phyloP scores from a whole-genome alignment of 2,797 vertebrate species.

The Morelia viridis region DNA sequence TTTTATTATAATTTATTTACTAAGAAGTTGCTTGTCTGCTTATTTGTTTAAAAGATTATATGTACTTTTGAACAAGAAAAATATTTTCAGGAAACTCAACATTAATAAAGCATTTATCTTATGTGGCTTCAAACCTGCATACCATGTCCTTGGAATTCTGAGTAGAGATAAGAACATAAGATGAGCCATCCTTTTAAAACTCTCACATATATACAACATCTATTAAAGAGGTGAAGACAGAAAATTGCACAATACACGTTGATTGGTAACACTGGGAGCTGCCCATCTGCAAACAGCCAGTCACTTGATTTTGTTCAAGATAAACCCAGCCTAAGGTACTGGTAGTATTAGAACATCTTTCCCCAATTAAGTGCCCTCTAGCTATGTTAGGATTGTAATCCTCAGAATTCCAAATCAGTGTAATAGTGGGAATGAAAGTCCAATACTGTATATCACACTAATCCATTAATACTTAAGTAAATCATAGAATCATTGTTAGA shows the following conservation, averaged over 20 bases:
- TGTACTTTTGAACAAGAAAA: not conserved
- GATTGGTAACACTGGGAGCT: not conserved
- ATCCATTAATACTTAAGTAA: not conserved
- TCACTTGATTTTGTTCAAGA: not conserved
- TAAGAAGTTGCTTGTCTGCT: too few species aligned
- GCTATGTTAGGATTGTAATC: not conserved
- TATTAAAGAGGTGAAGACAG: not conserved
- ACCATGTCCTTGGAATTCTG: not conserved
- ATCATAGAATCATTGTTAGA: not conserved
- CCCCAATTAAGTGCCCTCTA: not conserved
- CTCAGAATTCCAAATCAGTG: not conserved
- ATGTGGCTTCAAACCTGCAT: not conserved
- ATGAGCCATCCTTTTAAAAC: not conserved
- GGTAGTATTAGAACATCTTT: not conserved
- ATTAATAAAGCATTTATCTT: not conserved
- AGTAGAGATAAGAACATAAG: not conserved
- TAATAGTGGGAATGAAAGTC: not conserved
- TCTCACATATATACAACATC: not conserved
- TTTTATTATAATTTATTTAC: not conserved
- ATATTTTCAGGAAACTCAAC: not conserved
- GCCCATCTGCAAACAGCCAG: not conserved
- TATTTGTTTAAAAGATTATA: not conserved
- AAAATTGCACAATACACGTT: not conserved
- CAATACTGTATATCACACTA: not conserved
- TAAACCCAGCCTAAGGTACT: not conserved